Evolutionary conservation across 1,140 invertebrate species (phyloP), one percentile per base, ranked within the genome.

Genomic region (Heliconius congener): DNA sequence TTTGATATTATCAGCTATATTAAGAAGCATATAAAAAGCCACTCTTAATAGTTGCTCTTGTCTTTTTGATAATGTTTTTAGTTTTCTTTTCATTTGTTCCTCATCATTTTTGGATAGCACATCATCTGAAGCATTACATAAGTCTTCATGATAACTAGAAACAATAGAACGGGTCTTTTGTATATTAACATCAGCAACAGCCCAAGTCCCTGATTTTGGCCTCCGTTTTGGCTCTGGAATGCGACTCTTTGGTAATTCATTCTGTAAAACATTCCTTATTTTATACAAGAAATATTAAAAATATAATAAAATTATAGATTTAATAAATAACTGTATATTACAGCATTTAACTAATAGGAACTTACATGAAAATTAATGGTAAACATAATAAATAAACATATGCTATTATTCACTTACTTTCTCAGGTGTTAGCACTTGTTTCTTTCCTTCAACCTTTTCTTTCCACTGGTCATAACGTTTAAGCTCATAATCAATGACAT

Each of bases 401-500:
- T 52, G 6, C 50, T 52, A 52, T 46, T 11, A 57, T 66, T 66
- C 4, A 82, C 79, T 85, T 87, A 84, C 92, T 87, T 95, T 95
- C 78, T 95, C 94, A 78, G 92, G 91, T 70, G 91, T 94, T 27
- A 92, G 83, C 11, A 91, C 76, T 83, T 81, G 92, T 82, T 96
- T 96, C 75, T 95, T 95, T 18, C 95, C 97, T 84, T 98, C 97
- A 82, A 99, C 95, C 89, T 99, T 98, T 81, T 97, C 97, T 85
- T 97, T 97, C 98, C 99, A 99, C 80, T 99, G 97, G 85, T 99
- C 98, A 92, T 98, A 98, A 74, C 99, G 96, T 87, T 97, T 96
- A 46, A 99, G 95, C 94, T 99, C 99, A 95, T 97, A 98, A 88
- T 99, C 98, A 77, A 99, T 96, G 71, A 99, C 97, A 94, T 99